Conservation (phyloP, 2,888 invertebrate species). For the Mythimna loreyi region DNA sequence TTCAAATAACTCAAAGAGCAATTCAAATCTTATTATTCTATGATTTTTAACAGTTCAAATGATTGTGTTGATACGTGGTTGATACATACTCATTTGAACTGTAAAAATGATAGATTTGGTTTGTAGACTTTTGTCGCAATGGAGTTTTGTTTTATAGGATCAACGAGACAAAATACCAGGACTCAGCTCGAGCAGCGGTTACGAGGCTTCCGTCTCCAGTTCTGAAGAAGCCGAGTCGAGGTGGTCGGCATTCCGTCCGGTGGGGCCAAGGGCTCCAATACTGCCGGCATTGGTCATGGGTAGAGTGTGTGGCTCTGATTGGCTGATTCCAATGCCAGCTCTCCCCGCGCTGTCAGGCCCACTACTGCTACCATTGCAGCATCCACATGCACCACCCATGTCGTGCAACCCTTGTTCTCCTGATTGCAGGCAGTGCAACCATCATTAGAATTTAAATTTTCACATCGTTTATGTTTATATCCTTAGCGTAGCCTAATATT, state of each 20-base stretch:
- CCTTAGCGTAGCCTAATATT: slow-evolving; percentile 24
- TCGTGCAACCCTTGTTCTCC: slow-evolving; percentile 84
- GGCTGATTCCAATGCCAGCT: slow-evolving; percentile 87
- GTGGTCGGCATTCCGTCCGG: slow-evolving; percentile 89
- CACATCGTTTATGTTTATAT: slow-evolving; percentile 7
- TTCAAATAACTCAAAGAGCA: no score
- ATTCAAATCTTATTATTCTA: no score
- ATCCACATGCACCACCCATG: slow-evolving; percentile 77
- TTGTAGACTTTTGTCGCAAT: slow-evolving; percentile 7
- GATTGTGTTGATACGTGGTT: no score
- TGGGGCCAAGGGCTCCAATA: slow-evolving; percentile 86
- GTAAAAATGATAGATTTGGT: no score
- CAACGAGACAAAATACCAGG: slow-evolving; percentile 79
- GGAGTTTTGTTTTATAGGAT: slow-evolving; percentile 67
- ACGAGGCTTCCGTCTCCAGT: slow-evolving; percentile 82
- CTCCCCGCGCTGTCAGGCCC: slow-evolving; percentile 83
- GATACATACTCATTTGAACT: no score
- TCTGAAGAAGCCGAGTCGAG: slow-evolving; percentile 80
- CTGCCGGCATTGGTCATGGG: slow-evolving; percentile 88
- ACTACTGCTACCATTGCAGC: slow-evolving; percentile 84
- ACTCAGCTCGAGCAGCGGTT: slow-evolving; percentile 70
- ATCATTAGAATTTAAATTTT: slow-evolving; percentile 71
- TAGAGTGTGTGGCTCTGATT: slow-evolving; percentile 88
- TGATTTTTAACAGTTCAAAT: no score
- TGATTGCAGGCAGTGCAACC: slow-evolving; percentile 87